Evolutionary conservation across 2,113 vertebrate species (phyloP).

Genomic region (Cavia porcellus): DNA sequence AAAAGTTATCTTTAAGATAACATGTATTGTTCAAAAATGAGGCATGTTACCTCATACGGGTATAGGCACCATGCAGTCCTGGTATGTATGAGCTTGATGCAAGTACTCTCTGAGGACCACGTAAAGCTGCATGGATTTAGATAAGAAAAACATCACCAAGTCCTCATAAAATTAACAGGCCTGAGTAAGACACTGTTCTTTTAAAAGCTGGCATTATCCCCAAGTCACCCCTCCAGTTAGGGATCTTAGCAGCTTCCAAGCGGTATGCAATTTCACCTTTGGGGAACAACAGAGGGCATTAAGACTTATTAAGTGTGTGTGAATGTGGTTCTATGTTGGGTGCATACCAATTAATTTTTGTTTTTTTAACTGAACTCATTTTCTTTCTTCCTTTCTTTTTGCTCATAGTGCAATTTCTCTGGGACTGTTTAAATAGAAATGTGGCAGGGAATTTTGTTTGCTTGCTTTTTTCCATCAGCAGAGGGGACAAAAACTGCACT

Average conservation of each 20-base stretch:
- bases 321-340: neutral
- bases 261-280: neutral
- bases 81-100: neutral
- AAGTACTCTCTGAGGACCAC: neutral
- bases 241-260: neutral
- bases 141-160: neutral
- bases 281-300: neutral
- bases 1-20: slow-evolving; percentile 34
- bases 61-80: neutral
- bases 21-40: neutral
- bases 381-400: neutral
- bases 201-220: neutral
- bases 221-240: neutral
- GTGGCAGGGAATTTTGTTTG: neutral
- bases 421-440: slow-evolving; percentile 9
- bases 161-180: slow-evolving; percentile 59
- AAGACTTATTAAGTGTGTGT: neutral
- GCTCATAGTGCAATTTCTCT: neutral
- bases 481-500: neutral
- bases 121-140: slow-evolving; percentile 44
- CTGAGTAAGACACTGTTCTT: neutral
- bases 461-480: neutral
- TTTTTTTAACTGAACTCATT: neutral
- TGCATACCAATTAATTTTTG: slow-evolving; percentile 33
- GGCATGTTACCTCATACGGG: neutral